Evolutionary conservation across 2,113 vertebrate genomes (phyloP).

Genomic region (Crotalus viridis): DNA sequence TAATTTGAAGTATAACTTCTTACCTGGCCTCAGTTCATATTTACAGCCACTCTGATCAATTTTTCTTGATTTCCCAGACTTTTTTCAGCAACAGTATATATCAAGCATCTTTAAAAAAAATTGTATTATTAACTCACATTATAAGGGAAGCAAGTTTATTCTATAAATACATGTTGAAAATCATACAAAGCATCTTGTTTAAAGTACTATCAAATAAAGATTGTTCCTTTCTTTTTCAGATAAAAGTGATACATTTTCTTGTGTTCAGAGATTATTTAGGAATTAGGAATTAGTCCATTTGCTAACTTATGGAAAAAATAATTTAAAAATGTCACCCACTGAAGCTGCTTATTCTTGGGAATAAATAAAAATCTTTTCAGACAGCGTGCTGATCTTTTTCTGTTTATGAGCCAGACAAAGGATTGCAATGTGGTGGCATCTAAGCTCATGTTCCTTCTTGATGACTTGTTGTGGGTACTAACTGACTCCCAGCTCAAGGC

Average conservation of each 20-base stretch:
- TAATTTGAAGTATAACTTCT: not conserved
- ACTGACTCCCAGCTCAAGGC: constrained; percentile 97
- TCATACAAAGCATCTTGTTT: not conserved
- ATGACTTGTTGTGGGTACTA: constrained; percentile 96
- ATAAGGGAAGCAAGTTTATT: not conserved
- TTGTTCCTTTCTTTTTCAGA: constrained; percentile 15
- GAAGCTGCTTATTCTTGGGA: not conserved
- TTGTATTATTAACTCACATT: not conserved
- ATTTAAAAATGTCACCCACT: not conserved
- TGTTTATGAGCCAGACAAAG: constrained; percentile 78
- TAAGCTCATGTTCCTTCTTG: constrained; percentile 93
- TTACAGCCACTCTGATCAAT: not conserved
- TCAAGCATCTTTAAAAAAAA: not conserved
- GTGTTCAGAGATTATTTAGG: not conserved
- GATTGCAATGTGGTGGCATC: constrained; percentile 96
- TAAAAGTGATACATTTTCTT: constrained; percentile 10
- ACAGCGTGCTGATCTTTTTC: constrained; percentile 3
- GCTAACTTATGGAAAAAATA: constrained; percentile 8
- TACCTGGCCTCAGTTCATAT: not conserved
- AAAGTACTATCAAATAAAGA: not conserved
- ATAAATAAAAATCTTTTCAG: not conserved
- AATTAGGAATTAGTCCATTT: not conserved
- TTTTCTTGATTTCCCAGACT: not conserved
- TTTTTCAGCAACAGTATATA: not conserved
- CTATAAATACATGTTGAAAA: not conserved